A percentile compares a stretch with the other conserved stretches of the same genome.
These are phyloP conservation scores for Drosophila navojoa DNA, from an alignment of 1,140 invertebrate genomes.

Conservation along the genomic window DNA sequence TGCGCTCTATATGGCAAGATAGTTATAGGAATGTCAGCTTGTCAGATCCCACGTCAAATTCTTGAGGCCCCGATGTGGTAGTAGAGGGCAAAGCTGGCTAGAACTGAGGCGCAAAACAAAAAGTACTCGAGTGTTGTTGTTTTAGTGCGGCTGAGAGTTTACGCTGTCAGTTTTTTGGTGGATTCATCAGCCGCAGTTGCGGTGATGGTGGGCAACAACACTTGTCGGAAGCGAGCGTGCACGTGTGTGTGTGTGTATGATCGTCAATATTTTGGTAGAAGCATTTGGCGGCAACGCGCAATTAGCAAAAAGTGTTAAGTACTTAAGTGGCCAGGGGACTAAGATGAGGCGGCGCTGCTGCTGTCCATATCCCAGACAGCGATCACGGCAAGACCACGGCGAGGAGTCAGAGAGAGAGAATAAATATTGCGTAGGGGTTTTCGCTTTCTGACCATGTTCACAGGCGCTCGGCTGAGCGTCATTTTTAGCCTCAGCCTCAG, in stretches of 20 bases:
- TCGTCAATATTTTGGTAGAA: slow-evolving; percentile 61
- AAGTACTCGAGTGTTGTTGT: slow-evolving; percentile 23
- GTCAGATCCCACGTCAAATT: slow-evolving; percentile 29
- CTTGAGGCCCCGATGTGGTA: not conserved
- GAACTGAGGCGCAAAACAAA: slow-evolving; percentile 37
- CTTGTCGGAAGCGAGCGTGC: slow-evolving; percentile 49
- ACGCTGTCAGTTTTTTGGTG: slow-evolving; percentile 47
- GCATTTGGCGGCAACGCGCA: slow-evolving; percentile 56
- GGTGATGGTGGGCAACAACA: slow-evolving; percentile 56
- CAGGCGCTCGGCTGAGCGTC: slow-evolving; percentile 25
- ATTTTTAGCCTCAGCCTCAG: slow-evolving; percentile 9
- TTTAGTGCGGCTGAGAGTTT: slow-evolving; percentile 25
- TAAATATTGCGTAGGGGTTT: slow-evolving; percentile 74
- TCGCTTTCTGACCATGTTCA: slow-evolving; percentile 57
- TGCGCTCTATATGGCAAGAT: slow-evolving; percentile 22
- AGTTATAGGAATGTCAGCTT: slow-evolving; percentile 26
- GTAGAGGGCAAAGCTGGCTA: not conserved
- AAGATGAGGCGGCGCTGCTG: slow-evolving; percentile 51
- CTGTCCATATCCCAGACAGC: slow-evolving; percentile 34
- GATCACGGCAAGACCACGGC: not conserved
- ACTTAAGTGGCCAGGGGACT: slow-evolving; percentile 72
- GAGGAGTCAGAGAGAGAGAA: not conserved
- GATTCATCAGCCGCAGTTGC: slow-evolving; percentile 46
- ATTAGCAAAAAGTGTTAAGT: slow-evolving; percentile 82
- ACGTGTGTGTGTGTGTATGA: slow-evolving; percentile 32